A percentile compares a stretch with the other conserved stretches of the same genome.
Evolutionary conservation across 2,888 invertebrate genomes (phyloP).

Genomic region (Lithophane ornitopus): DNA sequence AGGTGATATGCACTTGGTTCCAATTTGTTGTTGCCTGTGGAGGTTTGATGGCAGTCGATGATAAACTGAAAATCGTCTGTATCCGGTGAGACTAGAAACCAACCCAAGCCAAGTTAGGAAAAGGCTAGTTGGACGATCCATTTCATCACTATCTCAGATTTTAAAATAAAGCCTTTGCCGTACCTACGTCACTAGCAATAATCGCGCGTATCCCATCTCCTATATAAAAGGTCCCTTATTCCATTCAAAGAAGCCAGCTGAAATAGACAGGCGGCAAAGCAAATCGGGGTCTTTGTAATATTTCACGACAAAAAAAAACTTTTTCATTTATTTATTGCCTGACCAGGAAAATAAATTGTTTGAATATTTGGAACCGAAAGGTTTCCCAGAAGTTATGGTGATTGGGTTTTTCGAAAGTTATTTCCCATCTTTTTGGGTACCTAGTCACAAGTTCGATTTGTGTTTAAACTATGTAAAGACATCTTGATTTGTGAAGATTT

Average conservation of each 20-base stretch:
- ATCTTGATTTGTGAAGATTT: constrained; percentile 12
- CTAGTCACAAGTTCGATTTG: constrained; percentile 11
- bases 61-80: background rate
- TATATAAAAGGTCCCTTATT: constrained; percentile 24
- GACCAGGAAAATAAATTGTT: constrained; percentile 54
- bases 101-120: background rate
- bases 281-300: constrained; percentile 63
- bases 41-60: background rate
- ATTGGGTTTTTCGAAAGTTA: constrained; percentile 56
- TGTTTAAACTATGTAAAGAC: constrained; percentile 18
- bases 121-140: background rate
- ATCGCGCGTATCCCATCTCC: constrained; percentile 16
- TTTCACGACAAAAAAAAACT: constrained; percentile 58
- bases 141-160: constrained; percentile 1
- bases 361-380: constrained; percentile 52
- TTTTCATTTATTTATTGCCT: constrained; percentile 61
- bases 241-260: constrained; percentile 55
- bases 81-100: background rate
- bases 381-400: constrained; percentile 57
- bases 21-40: background rate
- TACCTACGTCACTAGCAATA: constrained; percentile 37
- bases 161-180: constrained; percentile 19
- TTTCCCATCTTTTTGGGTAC: constrained; percentile 14
- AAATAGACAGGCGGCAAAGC: constrained; percentile 61
- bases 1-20: background rate